phyloP scores from a whole-genome alignment of 2,888 invertebrate species.

The Sicus ferrugineus region DNA sequence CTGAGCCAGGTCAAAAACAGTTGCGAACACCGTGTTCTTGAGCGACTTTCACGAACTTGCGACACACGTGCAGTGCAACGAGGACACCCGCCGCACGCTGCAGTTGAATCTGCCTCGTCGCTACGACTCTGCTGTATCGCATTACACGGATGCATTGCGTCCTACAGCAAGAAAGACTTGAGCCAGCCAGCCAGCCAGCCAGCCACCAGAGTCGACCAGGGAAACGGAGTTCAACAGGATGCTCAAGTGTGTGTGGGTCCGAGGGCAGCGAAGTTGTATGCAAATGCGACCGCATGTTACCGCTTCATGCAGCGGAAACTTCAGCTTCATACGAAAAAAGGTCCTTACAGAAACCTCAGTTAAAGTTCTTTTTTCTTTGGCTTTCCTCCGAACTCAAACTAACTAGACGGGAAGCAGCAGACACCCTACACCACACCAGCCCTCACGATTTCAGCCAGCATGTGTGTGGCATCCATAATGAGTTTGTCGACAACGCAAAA shows the following conservation, averaged over 20 bases:
- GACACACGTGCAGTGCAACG: slow-evolving; percentile 1
- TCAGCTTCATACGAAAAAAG: neutral
- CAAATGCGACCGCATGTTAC: neutral
- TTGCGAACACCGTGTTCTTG: slow-evolving; percentile 15
- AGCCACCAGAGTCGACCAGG: neutral
- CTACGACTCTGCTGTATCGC: slow-evolving; percentile 21
- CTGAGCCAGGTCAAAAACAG: slow-evolving; percentile 13
- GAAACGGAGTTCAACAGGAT: slow-evolving; percentile 18
- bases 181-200: neutral
- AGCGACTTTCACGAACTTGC: slow-evolving; percentile 19
- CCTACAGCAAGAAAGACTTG: slow-evolving; percentile 24
- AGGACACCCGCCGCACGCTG: neutral
- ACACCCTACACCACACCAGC: neutral
- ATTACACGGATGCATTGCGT: slow-evolving; percentile 18
- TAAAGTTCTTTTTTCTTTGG: neutral
- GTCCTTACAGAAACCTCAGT: neutral
- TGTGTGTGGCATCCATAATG: slow-evolving; percentile 12
- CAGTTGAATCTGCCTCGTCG: neutral
- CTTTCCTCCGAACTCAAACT: neutral
- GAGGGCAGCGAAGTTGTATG: neutral
- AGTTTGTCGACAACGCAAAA: slow-evolving; percentile 23
- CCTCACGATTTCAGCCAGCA: neutral
- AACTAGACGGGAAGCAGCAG: neutral
- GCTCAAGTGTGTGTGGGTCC: neutral
- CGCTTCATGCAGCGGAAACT: neutral